These are phyloP conservation scores for Hydrolagus affinis DNA, from an alignment of 2,113 vertebrate genomes.

Conservation along the genomic window DNA sequence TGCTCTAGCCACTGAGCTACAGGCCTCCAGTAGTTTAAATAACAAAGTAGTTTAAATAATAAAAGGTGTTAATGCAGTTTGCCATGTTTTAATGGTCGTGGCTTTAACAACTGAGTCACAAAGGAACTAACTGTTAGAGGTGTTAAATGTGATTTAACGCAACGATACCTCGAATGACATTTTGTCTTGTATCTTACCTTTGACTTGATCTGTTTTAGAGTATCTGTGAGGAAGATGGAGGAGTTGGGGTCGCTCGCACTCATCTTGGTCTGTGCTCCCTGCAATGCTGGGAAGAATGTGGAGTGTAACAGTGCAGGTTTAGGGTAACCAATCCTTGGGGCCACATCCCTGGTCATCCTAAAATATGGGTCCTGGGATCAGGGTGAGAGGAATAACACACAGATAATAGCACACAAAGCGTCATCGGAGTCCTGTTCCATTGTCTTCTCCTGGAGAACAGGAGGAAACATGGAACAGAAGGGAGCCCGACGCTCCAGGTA, in stretches of 20 bases:
- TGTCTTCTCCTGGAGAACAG: no score
- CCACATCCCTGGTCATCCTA: constrained; percentile 92
- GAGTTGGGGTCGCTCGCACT: constrained; percentile 90
- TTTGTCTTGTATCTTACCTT: constrained; percentile 61
- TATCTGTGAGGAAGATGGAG: constrained; percentile 92
- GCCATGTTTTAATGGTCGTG: no score
- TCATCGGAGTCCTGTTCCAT: background rate
- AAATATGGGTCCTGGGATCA: constrained; percentile 86
- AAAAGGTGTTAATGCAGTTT: no score
- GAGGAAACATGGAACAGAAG: no score
- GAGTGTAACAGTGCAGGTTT: constrained; percentile 93
- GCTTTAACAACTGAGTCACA: no score
- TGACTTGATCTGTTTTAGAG: constrained; percentile 89
- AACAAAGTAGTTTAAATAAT: no score
- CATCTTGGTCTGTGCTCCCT: constrained; percentile 97
- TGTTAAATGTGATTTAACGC: no score
- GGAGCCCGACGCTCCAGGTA: no score
- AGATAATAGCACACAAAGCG: background rate
- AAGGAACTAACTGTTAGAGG: no score
- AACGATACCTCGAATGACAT: no score
- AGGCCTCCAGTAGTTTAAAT: no score
- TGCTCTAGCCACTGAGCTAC: no score
- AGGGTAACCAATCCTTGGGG: constrained; percentile 76
- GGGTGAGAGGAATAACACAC: constrained; percentile 4
- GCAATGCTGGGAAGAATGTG: constrained; percentile 89